Evolutionary conservation across 2,888 invertebrate species (phyloP), one percentile per base, ranked within the genome.

Genomic region (Leptopilina myrica): DNA sequence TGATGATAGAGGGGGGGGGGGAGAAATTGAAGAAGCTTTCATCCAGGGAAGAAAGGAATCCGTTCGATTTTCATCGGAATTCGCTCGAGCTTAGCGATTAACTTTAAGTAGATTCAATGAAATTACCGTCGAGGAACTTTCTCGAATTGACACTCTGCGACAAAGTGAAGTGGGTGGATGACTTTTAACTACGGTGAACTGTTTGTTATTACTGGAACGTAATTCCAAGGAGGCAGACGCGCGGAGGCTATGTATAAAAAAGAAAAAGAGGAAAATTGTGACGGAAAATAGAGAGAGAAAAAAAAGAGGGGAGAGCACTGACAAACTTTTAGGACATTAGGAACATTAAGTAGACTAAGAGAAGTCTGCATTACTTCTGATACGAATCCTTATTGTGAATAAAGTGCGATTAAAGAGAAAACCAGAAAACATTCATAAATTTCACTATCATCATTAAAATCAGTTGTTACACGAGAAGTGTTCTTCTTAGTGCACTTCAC

Each of bases 111-210:
- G 73, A 56, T 73, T 73, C 73, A 73, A 73, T 73, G 56, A 56
- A 73, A 73, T 73, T 73, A 73, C 73, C 56, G 56, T 26, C 56
- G 56, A 73, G 73, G n/a, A 73, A 73, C 73, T 73, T 43, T 73
- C 56, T 53, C 40, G n/a, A 40, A 33, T 53, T n/a, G 56, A 56
- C 73, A 73, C 56, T 73, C 26, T 14, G 53, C 33, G 73, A 33
- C 14, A 49, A 53, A 56, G 33, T 73, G 12, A 53, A 56, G 73
- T 73, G 56, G 73, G 73, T 9, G 53, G 73, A 53, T 73, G 56
- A 73, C 73, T 56, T 73, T 73, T 73, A 73, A 73, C 33, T 73
- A 56, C n/a, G 56, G 73, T 73, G 73, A 73, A 56, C 56, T 56
- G 56, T 73, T 56, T 73, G 73, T 56, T 73, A 73, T 56, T 56